These are phyloP conservation scores for Diglossa cyanea DNA, from an alignment of 2,797 vertebrate genomes.

Conservation along the genomic window DNA sequence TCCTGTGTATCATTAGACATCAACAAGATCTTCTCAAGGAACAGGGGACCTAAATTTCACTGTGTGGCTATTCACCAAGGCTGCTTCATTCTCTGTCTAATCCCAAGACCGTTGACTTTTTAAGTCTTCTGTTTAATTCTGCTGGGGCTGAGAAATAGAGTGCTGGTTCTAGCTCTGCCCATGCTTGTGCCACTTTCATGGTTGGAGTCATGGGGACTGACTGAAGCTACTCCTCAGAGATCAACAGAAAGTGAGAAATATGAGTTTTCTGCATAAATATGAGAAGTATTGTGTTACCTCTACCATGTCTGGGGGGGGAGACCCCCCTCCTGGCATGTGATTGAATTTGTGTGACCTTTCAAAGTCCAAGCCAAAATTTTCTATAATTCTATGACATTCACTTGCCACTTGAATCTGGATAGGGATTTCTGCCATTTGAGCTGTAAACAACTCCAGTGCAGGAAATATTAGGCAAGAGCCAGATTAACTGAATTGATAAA, in stretches of 20 bases:
- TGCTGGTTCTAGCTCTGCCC: background rate
- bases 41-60: background rate
- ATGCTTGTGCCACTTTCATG: background rate
- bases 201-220: background rate
- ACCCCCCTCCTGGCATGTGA: background rate
- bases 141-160: background rate
- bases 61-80: background rate
- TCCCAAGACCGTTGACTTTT: background rate
- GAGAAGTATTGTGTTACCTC: background rate
- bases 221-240: background rate
- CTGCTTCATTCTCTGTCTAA: background rate
- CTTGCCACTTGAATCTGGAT: background rate
- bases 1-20: background rate
- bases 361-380: background rate
- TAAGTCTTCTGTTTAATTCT: background rate
- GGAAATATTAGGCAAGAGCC: background rate
- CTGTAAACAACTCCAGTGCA: background rate
- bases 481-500: slow-evolving; percentile 14
- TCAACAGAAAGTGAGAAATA: background rate
- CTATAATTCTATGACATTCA: background rate
- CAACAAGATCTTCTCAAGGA: background rate
- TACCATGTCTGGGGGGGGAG: background rate
- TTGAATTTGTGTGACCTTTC: background rate
- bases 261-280: background rate
- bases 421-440: background rate